Conservation (phyloP, 2,888 invertebrate genomes). For the Acleris cristana region DNA sequence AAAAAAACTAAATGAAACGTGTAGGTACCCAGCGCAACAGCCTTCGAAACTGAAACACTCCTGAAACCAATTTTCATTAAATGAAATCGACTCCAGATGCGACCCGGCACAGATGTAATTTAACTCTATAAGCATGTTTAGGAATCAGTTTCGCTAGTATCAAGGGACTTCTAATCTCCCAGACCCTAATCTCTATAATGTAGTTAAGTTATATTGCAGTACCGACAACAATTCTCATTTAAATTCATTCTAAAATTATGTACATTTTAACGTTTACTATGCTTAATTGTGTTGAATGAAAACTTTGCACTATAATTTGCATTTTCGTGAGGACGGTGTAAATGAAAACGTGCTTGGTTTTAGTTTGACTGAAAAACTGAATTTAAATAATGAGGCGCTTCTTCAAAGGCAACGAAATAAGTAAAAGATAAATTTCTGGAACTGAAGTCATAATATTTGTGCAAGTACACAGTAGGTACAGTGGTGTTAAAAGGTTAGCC, state of each 20-base stretch:
- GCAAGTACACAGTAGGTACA: too few species aligned
- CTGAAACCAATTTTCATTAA: slow-evolving; percentile 26
- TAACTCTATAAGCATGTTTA: neutral
- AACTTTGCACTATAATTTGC: slow-evolving; percentile 13
- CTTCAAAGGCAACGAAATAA: too few species aligned
- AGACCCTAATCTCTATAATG: neutral
- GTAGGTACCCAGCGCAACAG: neutral
- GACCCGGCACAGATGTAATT: slow-evolving; percentile 5
- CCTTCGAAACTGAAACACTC: slow-evolving; percentile 5
- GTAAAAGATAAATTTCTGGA: too few species aligned
- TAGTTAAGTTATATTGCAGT: neutral
- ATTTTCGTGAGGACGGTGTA: slow-evolving; percentile 3
- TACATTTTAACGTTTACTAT: slow-evolving; percentile 14
- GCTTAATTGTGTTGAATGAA: slow-evolving; percentile 18
- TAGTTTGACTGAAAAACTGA: neutral
- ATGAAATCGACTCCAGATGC: slow-evolving; percentile 18
- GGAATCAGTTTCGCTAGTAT: slow-evolving; percentile 12
- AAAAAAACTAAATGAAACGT: neutral
- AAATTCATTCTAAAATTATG: slow-evolving; percentile 19
- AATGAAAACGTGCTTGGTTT: slow-evolving; percentile 1
- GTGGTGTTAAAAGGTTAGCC: too few species aligned
- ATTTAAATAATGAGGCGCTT: too few species aligned
- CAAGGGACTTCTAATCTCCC: neutral
- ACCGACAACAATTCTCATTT: slow-evolving; percentile 13
- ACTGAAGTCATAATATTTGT: too few species aligned